Base-by-base conservation (phyloP, 35 echinoderm and acorn worm genomes). In the Amphiura filiformis region DNA sequence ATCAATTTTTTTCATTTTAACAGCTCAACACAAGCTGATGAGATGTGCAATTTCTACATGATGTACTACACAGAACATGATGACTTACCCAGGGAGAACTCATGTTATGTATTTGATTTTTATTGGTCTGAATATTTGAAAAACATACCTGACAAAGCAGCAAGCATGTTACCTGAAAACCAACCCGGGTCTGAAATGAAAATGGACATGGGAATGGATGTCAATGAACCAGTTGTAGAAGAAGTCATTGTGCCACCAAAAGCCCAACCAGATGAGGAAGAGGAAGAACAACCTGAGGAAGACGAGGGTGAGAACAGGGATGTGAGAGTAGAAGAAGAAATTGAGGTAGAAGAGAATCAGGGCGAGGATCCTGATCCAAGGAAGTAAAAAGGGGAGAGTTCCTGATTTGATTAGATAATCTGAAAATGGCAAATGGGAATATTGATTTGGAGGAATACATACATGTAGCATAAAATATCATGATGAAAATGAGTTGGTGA, bases 11-110 rank as follows among this genome's bases (percentile, higher is more conserved):
- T n/a, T n/a, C n/a, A n/a, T n/a, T n/a, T n/a, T n/a, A n/a, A n/a
- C n/a, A n/a, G n/a, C n/a, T 75, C 93, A 1, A 99, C 96, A 22
- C 86, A 76, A 33, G 84, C 78, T 0, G 96, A 99, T 86, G 96
- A 99, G 77, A 99, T 99, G 96, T 99, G 96, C 37, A 99, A 99
- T 77, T 99, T 99, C 57, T 94, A 94, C 87, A 94, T 99, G 70
- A 99, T 99, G 96, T 99, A 90, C 84, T 99, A 90, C 87, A 99
- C 96, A 17, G 80, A 84, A 0, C 34, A 86, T 26, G 87, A 65
- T 36, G 31, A 82, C 9, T 37, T 92, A 26, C 96, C 96, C 13
- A 28, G 87, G 20, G 76, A 82, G 31, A 79, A 89, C 34, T 65
- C 31, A 7, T 99, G 96, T 56, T 92, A 87, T 44, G 70, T 35